These are phyloP conservation scores for Drosophila elegans DNA, from an alignment of 1,140 invertebrate species.

Conservation along the genomic window DNA sequence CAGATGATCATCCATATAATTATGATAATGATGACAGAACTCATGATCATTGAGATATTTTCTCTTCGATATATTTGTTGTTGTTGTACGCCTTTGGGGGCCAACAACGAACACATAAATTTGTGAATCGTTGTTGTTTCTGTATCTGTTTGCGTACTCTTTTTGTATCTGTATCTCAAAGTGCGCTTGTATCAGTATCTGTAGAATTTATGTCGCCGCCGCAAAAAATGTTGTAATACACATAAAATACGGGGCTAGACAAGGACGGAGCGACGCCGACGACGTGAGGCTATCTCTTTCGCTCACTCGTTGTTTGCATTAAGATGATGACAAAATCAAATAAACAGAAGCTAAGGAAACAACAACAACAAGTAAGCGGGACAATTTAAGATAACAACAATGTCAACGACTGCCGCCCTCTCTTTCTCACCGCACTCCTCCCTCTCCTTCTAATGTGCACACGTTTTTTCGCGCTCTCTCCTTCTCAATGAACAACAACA, in stretches of 20 bases:
- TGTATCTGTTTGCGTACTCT: constrained; percentile 42
- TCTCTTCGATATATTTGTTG: constrained; percentile 9
- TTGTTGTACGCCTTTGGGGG: constrained; percentile 65
- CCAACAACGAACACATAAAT: constrained; percentile 61
- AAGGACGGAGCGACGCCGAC: constrained; percentile 19
- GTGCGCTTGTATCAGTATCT: constrained; percentile 48
- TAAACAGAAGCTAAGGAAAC: constrained; percentile 44
- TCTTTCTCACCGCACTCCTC: constrained; percentile 4
- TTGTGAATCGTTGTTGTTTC: constrained; percentile 23
- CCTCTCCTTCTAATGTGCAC: constrained; percentile 40
- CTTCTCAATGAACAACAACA: constrained; percentile 36
- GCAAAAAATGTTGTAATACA: constrained; percentile 69
- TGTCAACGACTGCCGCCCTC: constrained; percentile 64
- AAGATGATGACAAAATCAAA: constrained; percentile 76
- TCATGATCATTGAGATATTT: constrained; percentile 43
- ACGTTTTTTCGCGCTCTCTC: constrained; percentile 43
- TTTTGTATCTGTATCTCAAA: constrained; percentile 51
- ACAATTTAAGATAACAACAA: constrained; percentile 78
- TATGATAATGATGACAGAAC: constrained; percentile 42
- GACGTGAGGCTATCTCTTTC: constrained; percentile 8
- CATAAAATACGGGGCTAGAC: constrained; percentile 24
- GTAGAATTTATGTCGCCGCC: constrained; percentile 73
- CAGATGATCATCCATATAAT: constrained; percentile 33
- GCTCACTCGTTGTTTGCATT: constrained; percentile 20
- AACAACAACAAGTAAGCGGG: constrained; percentile 42